A percentile compares a stretch with the other conserved stretches of the same genome.
These are phyloP conservation scores for Felis chaus DNA, from an alignment of 2,113 vertebrate genomes.

Conservation along the genomic window DNA sequence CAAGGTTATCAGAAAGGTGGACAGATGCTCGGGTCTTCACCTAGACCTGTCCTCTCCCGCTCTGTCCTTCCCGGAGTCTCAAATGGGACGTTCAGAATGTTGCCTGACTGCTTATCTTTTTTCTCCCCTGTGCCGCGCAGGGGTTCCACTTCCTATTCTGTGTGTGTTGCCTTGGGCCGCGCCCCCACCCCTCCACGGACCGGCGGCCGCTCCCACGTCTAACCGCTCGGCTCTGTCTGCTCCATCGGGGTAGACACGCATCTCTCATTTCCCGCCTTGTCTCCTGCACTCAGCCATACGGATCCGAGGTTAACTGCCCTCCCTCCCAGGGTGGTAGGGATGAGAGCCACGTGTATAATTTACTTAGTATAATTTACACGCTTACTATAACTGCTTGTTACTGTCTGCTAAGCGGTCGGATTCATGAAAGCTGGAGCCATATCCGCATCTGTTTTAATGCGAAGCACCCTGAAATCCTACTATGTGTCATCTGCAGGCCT, in stretches of 20 bases:
- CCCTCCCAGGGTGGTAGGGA: not conserved
- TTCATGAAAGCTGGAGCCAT: not conserved
- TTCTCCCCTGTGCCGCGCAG: accelerated
- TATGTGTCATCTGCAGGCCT: not conserved
- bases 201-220: not conserved
- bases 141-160: not conserved
- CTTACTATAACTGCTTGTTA: not conserved
- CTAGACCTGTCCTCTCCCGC: not conserved
- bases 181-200: not conserved
- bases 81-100: not conserved
- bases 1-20: accelerated
- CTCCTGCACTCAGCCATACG: accelerated
- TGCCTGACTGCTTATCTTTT: not conserved
- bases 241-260: accelerated
- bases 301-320: not conserved
- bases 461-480: not conserved
- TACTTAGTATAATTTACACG: not conserved
- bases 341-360: not conserved
- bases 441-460: not conserved
- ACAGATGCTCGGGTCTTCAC: not conserved
- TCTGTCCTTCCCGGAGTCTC: not conserved
- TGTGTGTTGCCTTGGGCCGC: not conserved
- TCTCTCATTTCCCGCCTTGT: not conserved
- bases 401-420: not conserved
- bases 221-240: not conserved